phyloP scores from a whole-genome alignment of 2,888 invertebrate species.

The Stenodera caucasica region DNA sequence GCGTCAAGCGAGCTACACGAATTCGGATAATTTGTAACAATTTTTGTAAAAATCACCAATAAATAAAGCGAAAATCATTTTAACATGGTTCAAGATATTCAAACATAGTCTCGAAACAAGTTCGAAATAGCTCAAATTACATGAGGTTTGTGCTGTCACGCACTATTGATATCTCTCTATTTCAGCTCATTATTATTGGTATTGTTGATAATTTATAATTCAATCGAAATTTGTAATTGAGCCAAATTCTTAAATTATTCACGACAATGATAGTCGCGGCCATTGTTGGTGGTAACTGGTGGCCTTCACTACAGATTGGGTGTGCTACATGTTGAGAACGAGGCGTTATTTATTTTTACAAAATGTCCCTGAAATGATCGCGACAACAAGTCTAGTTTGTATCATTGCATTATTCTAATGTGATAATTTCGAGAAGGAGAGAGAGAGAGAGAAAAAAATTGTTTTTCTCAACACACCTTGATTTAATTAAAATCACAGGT shows the following conservation, averaged over 20 bases:
- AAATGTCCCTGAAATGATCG: slow-evolving; percentile 35
- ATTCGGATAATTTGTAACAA: neutral
- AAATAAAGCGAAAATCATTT: neutral
- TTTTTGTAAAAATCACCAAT: neutral
- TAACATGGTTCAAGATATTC: neutral
- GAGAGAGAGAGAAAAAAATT: neutral
- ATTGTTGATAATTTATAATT: too few relatives aligned
- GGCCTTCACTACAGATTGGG: slow-evolving; percentile 46
- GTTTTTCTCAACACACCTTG: slow-evolving; percentile 11
- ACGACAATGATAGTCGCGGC: slow-evolving; percentile 36
- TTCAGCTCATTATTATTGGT: too few relatives aligned
- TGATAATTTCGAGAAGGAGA: neutral
- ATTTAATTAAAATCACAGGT: slow-evolving; percentile 4
- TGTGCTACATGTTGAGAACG: slow-evolving; percentile 47
- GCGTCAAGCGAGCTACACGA: slow-evolving; percentile 1
- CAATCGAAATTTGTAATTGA: too few relatives aligned
- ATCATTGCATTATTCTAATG: too few relatives aligned
- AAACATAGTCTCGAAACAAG: neutral
- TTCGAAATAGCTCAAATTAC: neutral
- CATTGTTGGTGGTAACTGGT: slow-evolving; percentile 26
- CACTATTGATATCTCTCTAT: neutral
- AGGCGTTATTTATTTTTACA: slow-evolving; percentile 38
- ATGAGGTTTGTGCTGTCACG: neutral
- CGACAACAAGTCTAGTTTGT: slow-evolving; percentile 36
- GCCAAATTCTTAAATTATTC: too few relatives aligned